phyloP scores from a whole-genome alignment of 2,113 vertebrate genomes.

The Apodemus speciosus region DNA sequence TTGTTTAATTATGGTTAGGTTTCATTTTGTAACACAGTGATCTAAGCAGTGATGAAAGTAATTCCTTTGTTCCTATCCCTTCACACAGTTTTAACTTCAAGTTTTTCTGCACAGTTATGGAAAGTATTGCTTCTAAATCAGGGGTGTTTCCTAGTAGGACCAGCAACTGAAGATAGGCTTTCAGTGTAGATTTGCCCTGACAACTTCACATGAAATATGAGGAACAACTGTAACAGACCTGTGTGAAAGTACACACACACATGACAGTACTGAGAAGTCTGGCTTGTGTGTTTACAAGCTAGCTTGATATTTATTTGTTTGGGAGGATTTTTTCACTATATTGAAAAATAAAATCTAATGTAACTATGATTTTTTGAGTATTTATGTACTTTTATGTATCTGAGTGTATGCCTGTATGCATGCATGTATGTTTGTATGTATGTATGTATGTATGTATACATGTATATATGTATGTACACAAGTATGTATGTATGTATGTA shows the following conservation, averaged over 20 bases:
- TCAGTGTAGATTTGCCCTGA: neutral
- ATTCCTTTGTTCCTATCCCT: constrained; percentile 44
- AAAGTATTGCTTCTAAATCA: constrained; percentile 17
- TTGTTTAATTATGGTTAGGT: constrained; percentile 58
- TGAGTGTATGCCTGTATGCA: neutral
- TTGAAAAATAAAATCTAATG: constrained; percentile 53
- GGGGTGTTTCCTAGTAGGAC: neutral
- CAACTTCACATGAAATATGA: constrained; percentile 9
- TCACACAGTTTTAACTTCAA: constrained; percentile 8
- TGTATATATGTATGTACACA: too few relatives aligned
- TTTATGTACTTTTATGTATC: neutral
- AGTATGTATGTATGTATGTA: neutral
- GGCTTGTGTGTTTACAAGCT: constrained; percentile 14
- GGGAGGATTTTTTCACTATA: constrained; percentile 36
- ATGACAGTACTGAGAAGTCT: neutral
- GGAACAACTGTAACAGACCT: neutral
- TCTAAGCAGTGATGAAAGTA: neutral
- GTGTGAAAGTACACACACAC: neutral
- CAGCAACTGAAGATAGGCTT: constrained; percentile 41
- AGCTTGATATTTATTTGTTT: constrained; percentile 51
- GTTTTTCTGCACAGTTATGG: constrained; percentile 13
- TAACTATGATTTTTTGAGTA: neutral
- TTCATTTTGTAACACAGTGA: constrained; percentile 47
- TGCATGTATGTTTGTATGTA: neutral
- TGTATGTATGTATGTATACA: too few relatives aligned